Evolutionary conservation across 23 tunicate species (phyloP), one percentile per base, ranked within the genome.

Genomic region (Trididemnum clinides): DNA sequence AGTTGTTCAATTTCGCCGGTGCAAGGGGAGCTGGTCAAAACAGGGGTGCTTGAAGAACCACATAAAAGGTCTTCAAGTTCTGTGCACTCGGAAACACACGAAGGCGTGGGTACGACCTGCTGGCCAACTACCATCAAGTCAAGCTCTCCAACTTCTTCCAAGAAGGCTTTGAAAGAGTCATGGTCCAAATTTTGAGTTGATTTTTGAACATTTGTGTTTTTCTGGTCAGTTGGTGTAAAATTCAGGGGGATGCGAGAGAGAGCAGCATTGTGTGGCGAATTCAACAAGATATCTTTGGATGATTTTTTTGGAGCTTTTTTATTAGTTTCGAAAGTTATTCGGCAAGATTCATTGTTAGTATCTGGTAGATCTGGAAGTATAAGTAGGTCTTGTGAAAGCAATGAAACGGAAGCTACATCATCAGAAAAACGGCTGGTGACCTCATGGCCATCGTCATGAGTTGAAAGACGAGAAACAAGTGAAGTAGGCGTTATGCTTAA

Each of bases 111-210:
- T 23, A 83, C 88, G 62, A 89, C 85, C 35, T 89, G 90, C 26
- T 51, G 69, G 0, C 90, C 94, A 28, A 85, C 77, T 1, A 94
- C 80, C 0, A 88, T 94, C 6, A 94, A 82, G 70, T 89, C 98
- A 36, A 94, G 72, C 22, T 88, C 94, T 25, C 50, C 81, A 6
- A 72, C 88, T 31, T 82, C 90, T 64, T 78, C 71, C 28, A 87
- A 73, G 57, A 93, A 71, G n/a, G 39, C 83, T 6, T 78, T 33
- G 29, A 86, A 64, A 2, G 80, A 37, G 4, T 78, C 66, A 51
- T 66, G 25, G 6, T 20, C 75, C 27, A 15, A 15, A 62, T 62
- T 62, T 4, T 6, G 27, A 6, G 26, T 62, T 21, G 22, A 4
- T 4, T 62, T 18, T 19, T 62, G 4, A 21, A 21, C 26, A 4